These are phyloP conservation scores for Ectropis crepuscularia DNA, from an alignment of 2,888 invertebrate species.

Conservation along the genomic window DNA sequence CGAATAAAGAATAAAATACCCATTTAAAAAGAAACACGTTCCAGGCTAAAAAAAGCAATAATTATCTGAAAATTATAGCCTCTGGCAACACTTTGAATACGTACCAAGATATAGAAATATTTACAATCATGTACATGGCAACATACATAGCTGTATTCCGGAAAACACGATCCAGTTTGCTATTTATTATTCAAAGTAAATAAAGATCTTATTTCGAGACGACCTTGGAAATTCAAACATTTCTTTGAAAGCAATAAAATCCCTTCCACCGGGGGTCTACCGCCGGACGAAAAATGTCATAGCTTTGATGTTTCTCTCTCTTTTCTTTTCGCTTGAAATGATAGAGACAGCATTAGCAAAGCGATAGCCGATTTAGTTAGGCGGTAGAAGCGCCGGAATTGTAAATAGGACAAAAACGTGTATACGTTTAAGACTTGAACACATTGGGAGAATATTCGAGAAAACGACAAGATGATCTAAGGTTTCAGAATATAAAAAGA, in stretches of 20 bases:
- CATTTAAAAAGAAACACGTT: too few relatives aligned
- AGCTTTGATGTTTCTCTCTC: too few relatives aligned
- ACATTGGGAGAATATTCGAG: not conserved
- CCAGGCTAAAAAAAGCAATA: too few relatives aligned
- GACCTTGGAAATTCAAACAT: conserved; percentile 8
- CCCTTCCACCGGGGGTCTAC: conserved; percentile 8
- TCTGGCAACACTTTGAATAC: not conserved
- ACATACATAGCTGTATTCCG: not conserved
- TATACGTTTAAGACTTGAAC: conserved; percentile 31
- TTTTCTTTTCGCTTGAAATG: too few relatives aligned
- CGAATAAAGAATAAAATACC: too few relatives aligned
- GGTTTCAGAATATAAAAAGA: too few relatives aligned
- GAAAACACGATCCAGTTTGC: conserved; percentile 2
- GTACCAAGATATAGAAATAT: not conserved
- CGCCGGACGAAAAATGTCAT: too few relatives aligned
- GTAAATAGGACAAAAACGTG: conserved; percentile 32
- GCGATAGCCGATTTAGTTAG: too few relatives aligned
- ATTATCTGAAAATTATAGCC: too few relatives aligned
- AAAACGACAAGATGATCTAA: too few relatives aligned
- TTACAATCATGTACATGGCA: not conserved
- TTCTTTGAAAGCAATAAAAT: conserved; percentile 13
- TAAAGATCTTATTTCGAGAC: conserved; percentile 8
- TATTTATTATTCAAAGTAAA: conserved; percentile 8
- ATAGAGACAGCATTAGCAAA: too few relatives aligned
- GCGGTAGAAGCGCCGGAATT: too few relatives aligned